Evolutionary conservation across 2,888 invertebrate species (phyloP).

Genomic region (Epistrophe grossulariae): DNA sequence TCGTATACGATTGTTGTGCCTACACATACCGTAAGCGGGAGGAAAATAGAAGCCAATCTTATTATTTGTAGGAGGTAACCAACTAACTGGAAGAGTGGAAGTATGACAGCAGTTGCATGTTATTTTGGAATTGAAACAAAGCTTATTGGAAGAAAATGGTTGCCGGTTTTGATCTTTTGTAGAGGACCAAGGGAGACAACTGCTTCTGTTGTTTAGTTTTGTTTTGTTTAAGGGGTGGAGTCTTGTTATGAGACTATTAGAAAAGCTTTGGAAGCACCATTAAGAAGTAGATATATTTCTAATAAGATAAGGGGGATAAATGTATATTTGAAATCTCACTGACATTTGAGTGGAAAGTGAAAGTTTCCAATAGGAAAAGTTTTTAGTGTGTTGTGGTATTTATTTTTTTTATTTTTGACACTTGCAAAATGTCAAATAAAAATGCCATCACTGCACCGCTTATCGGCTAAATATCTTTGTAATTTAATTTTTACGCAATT

Average conservation of each 20-base stretch:
- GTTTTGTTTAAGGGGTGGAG: constrained; percentile 38
- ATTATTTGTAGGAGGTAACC: constrained; percentile 53
- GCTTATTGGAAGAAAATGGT: constrained; percentile 57
- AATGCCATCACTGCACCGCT: constrained; percentile 21
- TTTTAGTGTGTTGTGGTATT: constrained; percentile 16
- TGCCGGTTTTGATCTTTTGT: neutral
- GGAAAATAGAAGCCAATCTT: constrained; percentile 34
- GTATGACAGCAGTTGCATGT: neutral
- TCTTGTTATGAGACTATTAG: constrained; percentile 38
- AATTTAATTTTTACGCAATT: constrained; percentile 48
- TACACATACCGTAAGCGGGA: neutral
- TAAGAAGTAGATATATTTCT: constrained; percentile 12
- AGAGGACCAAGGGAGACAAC: constrained; percentile 42
- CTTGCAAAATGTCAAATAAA: constrained; percentile 48
- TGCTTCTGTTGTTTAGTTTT: neutral
- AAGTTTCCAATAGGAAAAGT: constrained; percentile 59
- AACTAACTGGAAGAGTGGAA: constrained; percentile 63
- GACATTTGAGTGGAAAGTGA: constrained; percentile 69
- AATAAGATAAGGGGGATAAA: constrained; percentile 13
- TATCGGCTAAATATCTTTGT: constrained; percentile 3
- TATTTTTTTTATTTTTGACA: constrained; percentile 15
- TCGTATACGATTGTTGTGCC: neutral
- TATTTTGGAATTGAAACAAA: constrained; percentile 65
- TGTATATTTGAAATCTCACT: constrained; percentile 30
- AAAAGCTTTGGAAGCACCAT: constrained; percentile 65